Evolutionary conservation across 2,888 invertebrate genomes (phyloP), one percentile per base, ranked within the genome.

Genomic region (Eurytoma californica): DNA sequence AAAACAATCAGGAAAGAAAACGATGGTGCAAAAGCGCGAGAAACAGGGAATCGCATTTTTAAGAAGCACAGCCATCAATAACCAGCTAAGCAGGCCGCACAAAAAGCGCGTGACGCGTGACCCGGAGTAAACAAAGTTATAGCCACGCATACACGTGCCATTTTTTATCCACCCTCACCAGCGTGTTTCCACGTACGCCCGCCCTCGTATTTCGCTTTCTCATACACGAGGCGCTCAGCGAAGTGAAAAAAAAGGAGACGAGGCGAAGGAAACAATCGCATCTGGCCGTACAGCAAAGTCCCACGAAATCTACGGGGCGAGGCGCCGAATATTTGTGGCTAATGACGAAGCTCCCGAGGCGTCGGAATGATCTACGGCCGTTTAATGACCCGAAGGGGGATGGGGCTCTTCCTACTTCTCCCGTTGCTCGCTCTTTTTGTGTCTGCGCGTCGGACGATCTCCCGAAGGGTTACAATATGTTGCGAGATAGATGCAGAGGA

Each of bases 341-440:
- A 86, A 86, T 85, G 85, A 86, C 85, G 82, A 80, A 28, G 39
- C 1, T 5, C 49, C 39, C 20, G 74, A 82, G 78, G 80, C 68
- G 66, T 61, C 75, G 73, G 83, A 86, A 90, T 90, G 90, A 90
- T 90, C 87, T 88, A 90, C 88, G 88, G 87, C 84, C 86, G 85
- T 90, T 90, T 90, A 90, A 90, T 89, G 89, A 89, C 86, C 86
- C 86, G 86, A 53, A 53, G 57, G 60, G 49, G n/a, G 30, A 58
- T 53, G 55, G 39, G 39, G 39, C 39, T 39, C 39, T 39, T 39
- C 39, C 39, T 39, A 39, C 39, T 9, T 39, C 39, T 28, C 16
- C 12, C 18, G 18, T 65, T 5, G 53, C 55, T 20, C 55, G 24
- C 9, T 30, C n/a, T 47, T 47, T 58, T 69, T 58, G 49, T 74